Conservation (phyloP, 1,140 invertebrate species). For the Linepithema humile region DNA sequence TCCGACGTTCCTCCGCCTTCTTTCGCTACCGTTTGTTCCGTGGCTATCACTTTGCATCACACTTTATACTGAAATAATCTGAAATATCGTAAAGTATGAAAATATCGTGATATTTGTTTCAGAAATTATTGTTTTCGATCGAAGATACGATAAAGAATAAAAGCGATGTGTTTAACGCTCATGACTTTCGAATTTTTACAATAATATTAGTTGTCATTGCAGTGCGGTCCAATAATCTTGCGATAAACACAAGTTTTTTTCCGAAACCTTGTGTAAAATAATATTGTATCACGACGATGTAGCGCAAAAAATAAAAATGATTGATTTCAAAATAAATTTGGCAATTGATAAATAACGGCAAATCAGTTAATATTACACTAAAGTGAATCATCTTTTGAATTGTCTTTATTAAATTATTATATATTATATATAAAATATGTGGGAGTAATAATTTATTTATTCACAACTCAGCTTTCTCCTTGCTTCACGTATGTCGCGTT, state of each 20-base stretch:
- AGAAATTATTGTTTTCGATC: neutral
- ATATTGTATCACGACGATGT: neutral
- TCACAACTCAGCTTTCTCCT: neutral
- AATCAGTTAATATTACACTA: too few relatives aligned
- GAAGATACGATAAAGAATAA: neutral
- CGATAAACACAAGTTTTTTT: neutral
- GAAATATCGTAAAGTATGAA: neutral
- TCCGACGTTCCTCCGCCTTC: conserved; percentile 42
- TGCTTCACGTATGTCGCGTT: neutral
- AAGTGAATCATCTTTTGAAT: too few relatives aligned
- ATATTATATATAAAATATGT: neutral
- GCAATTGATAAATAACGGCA: too few relatives aligned
- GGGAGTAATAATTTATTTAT: neutral
- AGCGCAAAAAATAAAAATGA: too few relatives aligned
- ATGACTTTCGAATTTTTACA: neutral
- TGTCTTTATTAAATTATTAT: too few relatives aligned
- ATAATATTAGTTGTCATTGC: neutral
- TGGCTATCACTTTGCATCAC: conserved; percentile 3
- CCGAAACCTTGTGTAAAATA: neutral
- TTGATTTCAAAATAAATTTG: too few relatives aligned
- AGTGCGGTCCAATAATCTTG: neutral
- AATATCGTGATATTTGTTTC: too few relatives aligned
- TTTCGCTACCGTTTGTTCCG: neutral
- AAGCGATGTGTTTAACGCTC: neutral
- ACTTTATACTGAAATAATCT: neutral